phyloP scores from a whole-genome alignment of 1,140 invertebrate species.

The Drosophila burlai region DNA sequence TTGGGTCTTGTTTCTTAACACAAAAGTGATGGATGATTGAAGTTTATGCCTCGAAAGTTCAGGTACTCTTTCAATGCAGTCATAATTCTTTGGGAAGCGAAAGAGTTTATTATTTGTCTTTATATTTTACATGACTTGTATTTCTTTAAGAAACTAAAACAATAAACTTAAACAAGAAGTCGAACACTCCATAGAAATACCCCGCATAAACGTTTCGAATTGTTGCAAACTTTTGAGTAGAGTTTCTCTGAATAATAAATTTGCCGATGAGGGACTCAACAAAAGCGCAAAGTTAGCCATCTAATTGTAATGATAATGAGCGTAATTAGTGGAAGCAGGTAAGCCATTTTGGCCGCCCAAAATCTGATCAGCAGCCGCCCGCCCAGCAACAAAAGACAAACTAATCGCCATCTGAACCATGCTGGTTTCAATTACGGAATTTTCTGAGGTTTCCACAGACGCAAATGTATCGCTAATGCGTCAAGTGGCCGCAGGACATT shows the following conservation, averaged over 20 bases:
- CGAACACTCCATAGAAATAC: neutral
- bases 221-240: constrained; percentile 19
- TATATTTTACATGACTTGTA: neutral
- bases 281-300: constrained; percentile 37
- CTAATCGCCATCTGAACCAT: constrained; percentile 12
- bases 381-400: constrained; percentile 2
- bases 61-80: neutral
- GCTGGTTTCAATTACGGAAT: constrained; percentile 71
- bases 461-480: constrained; percentile 62
- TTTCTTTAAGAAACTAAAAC: too few relatives aligned
- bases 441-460: constrained; percentile 43
- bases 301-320: constrained; percentile 72
- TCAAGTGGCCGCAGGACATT: constrained; percentile 61
- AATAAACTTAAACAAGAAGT: too few relatives aligned
- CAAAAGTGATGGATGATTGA: constrained; percentile 15
- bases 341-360: constrained; percentile 36
- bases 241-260: constrained; percentile 45
- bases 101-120: too few relatives aligned
- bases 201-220: constrained; percentile 3
- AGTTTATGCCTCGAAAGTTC: constrained; percentile 16
- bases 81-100: neutral
- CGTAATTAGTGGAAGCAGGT: constrained; percentile 57
- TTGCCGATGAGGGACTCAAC: constrained; percentile 2
- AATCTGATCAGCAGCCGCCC: constrained; percentile 56
- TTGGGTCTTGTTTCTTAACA: constrained; percentile 1